Percentiles rank a stretch among this genome's conserved stretches.
phyloP scores from a whole-genome alignment of 2,888 invertebrate species.

The Cheilosia vulpina region DNA sequence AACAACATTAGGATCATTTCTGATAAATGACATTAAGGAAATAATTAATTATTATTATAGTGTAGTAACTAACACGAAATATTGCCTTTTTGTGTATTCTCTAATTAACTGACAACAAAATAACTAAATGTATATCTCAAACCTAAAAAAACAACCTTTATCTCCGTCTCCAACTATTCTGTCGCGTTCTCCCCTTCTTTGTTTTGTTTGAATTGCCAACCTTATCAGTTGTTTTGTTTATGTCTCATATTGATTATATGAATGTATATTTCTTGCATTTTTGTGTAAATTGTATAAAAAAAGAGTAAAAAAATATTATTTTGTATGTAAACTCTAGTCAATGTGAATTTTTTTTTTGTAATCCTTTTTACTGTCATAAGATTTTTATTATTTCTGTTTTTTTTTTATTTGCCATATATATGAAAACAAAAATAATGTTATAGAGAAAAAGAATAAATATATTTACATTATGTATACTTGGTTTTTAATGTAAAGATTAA shows the following conservation, averaged over 20 bases:
- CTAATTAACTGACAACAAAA: slow-evolving; percentile 50
- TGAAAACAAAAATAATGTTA: slow-evolving; percentile 50
- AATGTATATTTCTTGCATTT: slow-evolving; percentile 68
- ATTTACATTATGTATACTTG: slow-evolving; percentile 64
- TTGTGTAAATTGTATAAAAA: slow-evolving; percentile 69
- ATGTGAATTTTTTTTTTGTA: slow-evolving; percentile 69
- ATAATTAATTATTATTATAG: slow-evolving; percentile 70
- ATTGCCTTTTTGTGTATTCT: slow-evolving; percentile 68
- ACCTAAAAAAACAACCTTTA: slow-evolving; percentile 32
- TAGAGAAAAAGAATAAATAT: slow-evolving; percentile 68
- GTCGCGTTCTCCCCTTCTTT: slow-evolving; percentile 1
- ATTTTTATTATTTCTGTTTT: slow-evolving; percentile 58
- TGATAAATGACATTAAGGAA: slow-evolving; percentile 68
- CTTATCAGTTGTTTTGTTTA: slow-evolving; percentile 26
- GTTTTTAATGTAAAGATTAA: slow-evolving; percentile 48
- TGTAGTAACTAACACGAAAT: slow-evolving; percentile 66
- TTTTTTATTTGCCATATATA: slow-evolving; percentile 72
- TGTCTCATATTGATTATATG: slow-evolving; percentile 52
- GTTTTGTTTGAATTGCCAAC: slow-evolving; percentile 16
- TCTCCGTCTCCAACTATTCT: slow-evolving; percentile 23
- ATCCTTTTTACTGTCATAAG: slow-evolving; percentile 74
- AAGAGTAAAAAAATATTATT: slow-evolving; percentile 55
- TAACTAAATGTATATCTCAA: slow-evolving; percentile 57
- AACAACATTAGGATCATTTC: slow-evolving; percentile 63
- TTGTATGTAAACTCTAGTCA: slow-evolving; percentile 74